A percentile compares a stretch with the other conserved stretches of the same genome.
Conservation (phyloP, 1,140 invertebrate genomes). For the Drosophila tropicalis region DNA sequence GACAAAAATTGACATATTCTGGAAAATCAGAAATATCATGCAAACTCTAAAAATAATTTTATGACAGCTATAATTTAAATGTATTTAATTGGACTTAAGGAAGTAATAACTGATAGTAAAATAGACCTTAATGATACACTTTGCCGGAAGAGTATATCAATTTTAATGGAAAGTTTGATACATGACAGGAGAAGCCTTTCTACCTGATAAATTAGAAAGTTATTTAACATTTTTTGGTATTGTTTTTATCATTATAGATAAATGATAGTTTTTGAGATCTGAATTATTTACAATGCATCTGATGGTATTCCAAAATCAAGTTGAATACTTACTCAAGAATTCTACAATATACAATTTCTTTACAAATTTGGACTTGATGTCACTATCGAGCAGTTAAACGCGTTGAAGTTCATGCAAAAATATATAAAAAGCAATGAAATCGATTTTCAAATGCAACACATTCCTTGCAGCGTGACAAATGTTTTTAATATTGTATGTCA, state of each 20-base stretch:
- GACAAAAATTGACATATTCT: not conserved
- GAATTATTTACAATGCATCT: conserved; percentile 31
- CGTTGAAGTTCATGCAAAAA: conserved; percentile 31
- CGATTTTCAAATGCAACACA: not conserved
- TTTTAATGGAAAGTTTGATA: too few relatives aligned
- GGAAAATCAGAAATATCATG: conserved; percentile 4
- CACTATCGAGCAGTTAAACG: conserved; percentile 19
- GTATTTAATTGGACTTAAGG: conserved; percentile 19
- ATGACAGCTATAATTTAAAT: conserved; percentile 25
- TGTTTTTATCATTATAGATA: too few relatives aligned
- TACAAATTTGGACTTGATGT: conserved; percentile 23
- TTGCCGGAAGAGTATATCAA: not conserved
- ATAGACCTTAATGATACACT: not conserved
- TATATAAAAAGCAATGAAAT: conserved; percentile 26
- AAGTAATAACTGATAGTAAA: conserved; percentile 25
- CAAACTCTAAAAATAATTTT: conserved; percentile 28
- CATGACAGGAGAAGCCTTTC: too few relatives aligned
- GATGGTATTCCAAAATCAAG: conserved; percentile 13
- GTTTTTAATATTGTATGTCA: too few relatives aligned
- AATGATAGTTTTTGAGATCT: not conserved
- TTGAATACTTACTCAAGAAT: conserved; percentile 38
- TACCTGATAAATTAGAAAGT: too few relatives aligned
- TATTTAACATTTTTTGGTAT: too few relatives aligned
- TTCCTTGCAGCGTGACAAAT: too few relatives aligned
- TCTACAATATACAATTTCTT: conserved; percentile 24